phyloP scores from a whole-genome alignment of 2,888 invertebrate species.

The Odontomyia ornata region DNA sequence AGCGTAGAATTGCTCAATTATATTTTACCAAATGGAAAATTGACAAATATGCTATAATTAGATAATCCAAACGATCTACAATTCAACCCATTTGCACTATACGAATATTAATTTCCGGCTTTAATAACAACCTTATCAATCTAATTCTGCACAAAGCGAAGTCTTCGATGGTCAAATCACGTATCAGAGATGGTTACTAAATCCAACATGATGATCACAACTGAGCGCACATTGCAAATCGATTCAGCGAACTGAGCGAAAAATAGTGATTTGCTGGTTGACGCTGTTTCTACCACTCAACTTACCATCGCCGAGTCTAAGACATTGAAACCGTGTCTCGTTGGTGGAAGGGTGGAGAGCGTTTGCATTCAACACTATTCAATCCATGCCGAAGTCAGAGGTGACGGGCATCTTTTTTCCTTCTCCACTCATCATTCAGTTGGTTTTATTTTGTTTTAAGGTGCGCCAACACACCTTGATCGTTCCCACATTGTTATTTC shows the following conservation, averaged over 20 bases:
- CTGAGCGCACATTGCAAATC: background rate
- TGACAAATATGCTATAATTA: no score
- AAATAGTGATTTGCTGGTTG: slow-evolving; percentile 29
- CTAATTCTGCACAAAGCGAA: no score
- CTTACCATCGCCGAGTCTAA: background rate
- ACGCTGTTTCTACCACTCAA: background rate
- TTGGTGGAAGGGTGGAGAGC: slow-evolving; percentile 31
- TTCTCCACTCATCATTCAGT: slow-evolving; percentile 42
- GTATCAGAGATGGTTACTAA: background rate
- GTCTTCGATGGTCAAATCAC: slow-evolving; percentile 17
- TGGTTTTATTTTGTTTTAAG: slow-evolving; percentile 43
- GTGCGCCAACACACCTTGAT: slow-evolving; percentile 47
- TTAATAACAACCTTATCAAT: background rate
- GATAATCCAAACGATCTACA: background rate
- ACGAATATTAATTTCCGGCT: background rate
- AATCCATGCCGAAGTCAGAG: slow-evolving; percentile 19
- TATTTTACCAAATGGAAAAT: no score
- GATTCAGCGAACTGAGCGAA: slow-evolving; percentile 35
- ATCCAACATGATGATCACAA: background rate
- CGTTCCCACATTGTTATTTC: slow-evolving; percentile 45
- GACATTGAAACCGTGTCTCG: background rate
- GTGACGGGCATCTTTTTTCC: slow-evolving; percentile 43
- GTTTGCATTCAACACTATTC: slow-evolving; percentile 7
- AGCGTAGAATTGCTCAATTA: no score
- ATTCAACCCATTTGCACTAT: background rate